Base-by-base conservation (phyloP, 2,888 invertebrate species). In the Malacosoma neustria region DNA sequence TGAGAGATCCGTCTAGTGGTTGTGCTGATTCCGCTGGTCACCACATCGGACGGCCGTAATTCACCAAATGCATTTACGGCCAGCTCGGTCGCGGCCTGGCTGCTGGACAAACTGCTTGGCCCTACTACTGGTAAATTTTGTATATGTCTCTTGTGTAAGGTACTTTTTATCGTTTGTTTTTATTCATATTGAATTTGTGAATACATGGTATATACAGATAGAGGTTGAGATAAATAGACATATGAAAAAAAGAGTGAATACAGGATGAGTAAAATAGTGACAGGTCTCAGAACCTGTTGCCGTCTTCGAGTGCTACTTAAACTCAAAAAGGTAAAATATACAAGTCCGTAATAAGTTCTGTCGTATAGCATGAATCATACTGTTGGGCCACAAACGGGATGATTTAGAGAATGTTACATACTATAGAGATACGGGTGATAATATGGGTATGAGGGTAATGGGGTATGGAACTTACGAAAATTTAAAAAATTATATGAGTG, bases 1-100 rank as follows among this genome's bases (percentile, higher is more conserved):
- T 50, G 49, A 57, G 51, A 51, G 52, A 58, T 57, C 51, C 46
- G 38, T 51, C 48, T 48, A 52, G 52, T 51, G 43, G 49, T 46
- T 42, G 52, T 36, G 44, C 38, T 58, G 49, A 73, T 71, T 72
- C 63, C 61, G 57, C 59, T 59, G 64, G 57, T 70, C 69, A 65
- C 69, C 72, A 67, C 69, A 66, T 69, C 63, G 54, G 45, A 46
- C 34, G 51, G 49, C 51, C 62, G 73, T 79, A 73, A 73, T 67
- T 75, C 73, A 70, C 68, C 60, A 73, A 76, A 74, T 72, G 69
- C 73, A 73, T 73, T 74, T 70, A 61, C 58, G 57, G 46, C 46
- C 39, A 43, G 43, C 35, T 38, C 50, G 46, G 42, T 30, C 38
- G 48, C 48, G 42, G 38, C 32, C 46, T 43, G 46, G 50, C 51